Conservation (phyloP, 37 sponge, comb jelly and placozoan species). For the Bolinopsis microptera region DNA sequence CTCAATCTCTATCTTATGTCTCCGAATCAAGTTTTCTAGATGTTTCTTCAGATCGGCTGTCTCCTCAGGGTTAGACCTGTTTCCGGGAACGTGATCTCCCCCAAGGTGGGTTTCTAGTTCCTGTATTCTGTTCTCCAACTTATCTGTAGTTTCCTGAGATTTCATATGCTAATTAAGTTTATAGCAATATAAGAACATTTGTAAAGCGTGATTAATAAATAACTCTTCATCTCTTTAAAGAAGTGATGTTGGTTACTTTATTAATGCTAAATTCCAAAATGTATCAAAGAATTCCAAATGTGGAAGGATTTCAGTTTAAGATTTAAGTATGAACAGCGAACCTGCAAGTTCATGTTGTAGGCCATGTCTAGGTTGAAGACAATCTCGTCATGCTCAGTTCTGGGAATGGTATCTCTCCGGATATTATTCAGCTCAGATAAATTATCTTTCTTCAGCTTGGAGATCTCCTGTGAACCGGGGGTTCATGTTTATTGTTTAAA, state of each 20-base stretch:
- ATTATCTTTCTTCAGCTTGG: neutral
- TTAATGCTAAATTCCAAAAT: no score
- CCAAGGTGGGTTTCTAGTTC: neutral
- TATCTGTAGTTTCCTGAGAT: conserved; percentile 10
- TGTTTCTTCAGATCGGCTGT: conserved; percentile 41
- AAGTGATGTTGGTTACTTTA: no score
- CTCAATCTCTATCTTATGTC: conserved; percentile 34
- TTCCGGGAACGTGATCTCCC: neutral
- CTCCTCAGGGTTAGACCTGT: neutral
- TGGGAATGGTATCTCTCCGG: conserved; percentile 12
- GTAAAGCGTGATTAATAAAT: no score
- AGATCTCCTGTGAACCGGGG: conserved; percentile 1
- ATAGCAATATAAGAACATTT: no score
- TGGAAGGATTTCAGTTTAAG: no score
- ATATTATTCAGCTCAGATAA: neutral
- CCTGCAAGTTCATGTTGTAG: conserved; percentile 60
- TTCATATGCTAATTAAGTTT: no score
- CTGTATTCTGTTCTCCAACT: neutral
- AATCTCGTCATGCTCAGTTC: neutral
- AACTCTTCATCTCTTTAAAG: no score
- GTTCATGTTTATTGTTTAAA: no score
- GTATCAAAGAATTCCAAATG: no score
- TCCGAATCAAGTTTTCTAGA: neutral
- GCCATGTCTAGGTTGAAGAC: conserved; percentile 52
- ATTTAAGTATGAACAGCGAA: no score